Percentiles rank a stretch among this genome's conserved stretches.
Evolutionary conservation across 2,113 vertebrate genomes (phyloP).

Genomic region (Prionailurus viverrinus): DNA sequence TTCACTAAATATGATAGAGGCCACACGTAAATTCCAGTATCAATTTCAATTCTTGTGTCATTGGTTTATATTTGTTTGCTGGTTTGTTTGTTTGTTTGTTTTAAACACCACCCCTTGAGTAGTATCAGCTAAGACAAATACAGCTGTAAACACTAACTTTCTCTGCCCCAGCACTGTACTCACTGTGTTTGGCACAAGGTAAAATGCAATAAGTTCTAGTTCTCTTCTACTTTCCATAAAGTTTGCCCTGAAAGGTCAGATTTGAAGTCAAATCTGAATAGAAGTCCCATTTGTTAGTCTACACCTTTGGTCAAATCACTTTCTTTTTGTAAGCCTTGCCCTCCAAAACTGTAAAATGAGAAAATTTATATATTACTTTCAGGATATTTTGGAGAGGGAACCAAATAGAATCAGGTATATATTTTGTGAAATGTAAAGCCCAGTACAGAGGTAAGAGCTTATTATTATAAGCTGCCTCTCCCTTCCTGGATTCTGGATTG

Average conservation of each 20-base stretch:
- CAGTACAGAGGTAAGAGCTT: slow-evolving; percentile 43
- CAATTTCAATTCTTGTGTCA: background rate
- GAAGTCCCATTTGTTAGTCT: background rate
- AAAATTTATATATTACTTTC: slow-evolving; percentile 7
- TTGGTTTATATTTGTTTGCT: background rate
- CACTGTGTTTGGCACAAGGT: background rate
- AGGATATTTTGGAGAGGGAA: background rate
- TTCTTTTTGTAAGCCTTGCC: slow-evolving; percentile 30
- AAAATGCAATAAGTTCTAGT: background rate
- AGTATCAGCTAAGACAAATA: background rate
- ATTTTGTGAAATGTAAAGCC: slow-evolving; percentile 44
- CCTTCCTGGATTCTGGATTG: slow-evolving; percentile 66
- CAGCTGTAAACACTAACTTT: background rate
- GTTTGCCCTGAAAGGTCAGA: background rate
- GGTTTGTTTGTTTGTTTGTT: slow-evolving; percentile 2
- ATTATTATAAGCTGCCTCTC: slow-evolving; percentile 55
- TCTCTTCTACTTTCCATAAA: background rate
- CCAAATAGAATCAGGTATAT: background rate
- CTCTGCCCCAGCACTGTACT: background rate
- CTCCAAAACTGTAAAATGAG: slow-evolving; percentile 34
- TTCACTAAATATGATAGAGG: background rate
- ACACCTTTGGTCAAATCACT: background rate
- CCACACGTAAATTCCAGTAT: background rate
- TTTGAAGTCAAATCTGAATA: background rate
- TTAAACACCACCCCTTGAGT: background rate